Base-by-base conservation (phyloP, 1,140 invertebrate genomes). In the Phymastichus coffea region DNA sequence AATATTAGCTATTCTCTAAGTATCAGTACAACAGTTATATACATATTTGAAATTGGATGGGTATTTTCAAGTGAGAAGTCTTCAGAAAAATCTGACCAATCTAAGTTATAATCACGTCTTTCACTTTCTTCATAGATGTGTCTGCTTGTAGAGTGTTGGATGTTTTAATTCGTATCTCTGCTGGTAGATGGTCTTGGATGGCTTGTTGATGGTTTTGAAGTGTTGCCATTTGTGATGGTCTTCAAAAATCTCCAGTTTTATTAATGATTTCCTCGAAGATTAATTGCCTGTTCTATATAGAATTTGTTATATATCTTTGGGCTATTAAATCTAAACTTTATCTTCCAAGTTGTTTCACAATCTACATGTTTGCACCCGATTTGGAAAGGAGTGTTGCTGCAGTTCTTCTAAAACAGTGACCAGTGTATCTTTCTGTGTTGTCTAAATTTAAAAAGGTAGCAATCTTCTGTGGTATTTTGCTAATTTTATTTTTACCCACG, bases 401-500 rank as follows among this genome's bases (percentile, higher is more conserved):
- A 14, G 55, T 63, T 26, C 48, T 26, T 20, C 56, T 55, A 51
- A 59, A 48, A 35, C 33, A 35, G 33, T 63, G 61, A 8, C 56
- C 54, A 14, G 54, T 61, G 35, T 61, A 61, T 6, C 1, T 2
- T 40, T 61, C 20, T 12, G 63, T 41, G 30, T 61, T 43, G 57
- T 30, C 19, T 22, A 64, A 44, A 25, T 61, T 20, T 15, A 64
- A 54, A 61, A 40, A 64, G 6, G 22, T 26, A 30, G 63, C 63
- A 25, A 61, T 61, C 35, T 2, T 25, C 19, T 47, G 26, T 12
- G 58, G 63, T 12, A 56, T 49, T 53, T 47, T 30, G 17, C 28
- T 52, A 33, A 65, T 58, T 44, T 30, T 56, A 44, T 65, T 49
- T 35, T 47, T 61, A 3, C 58, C 58, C 7, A 63, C 63, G 10